These are phyloP conservation scores for Alouatta palliata DNA, from an alignment of 2,113 vertebrate species.

Conservation along the genomic window DNA sequence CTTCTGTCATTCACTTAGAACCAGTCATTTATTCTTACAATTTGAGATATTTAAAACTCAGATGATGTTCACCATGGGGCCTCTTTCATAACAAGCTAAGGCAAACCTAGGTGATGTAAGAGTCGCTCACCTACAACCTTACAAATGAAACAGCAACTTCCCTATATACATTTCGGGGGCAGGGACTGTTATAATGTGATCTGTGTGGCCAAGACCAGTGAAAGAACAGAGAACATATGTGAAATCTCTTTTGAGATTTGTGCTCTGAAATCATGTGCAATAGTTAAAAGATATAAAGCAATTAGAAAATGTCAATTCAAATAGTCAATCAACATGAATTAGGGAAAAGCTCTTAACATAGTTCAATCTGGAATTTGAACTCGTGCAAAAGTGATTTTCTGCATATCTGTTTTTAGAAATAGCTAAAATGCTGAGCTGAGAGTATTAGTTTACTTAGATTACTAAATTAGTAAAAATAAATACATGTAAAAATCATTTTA, in stretches of 20 bases:
- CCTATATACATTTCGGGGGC: background rate
- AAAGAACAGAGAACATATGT: slow-evolving; percentile 56
- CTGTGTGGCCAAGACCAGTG: background rate
- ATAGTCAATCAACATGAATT: background rate
- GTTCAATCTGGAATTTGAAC: slow-evolving; percentile 42
- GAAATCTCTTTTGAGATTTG: slow-evolving; percentile 6
- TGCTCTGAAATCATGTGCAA: background rate
- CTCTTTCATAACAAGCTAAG: background rate
- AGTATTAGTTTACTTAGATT: background rate
- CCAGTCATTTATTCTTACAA: background rate
- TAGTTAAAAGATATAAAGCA: slow-evolving; percentile 25
- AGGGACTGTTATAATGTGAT: background rate
- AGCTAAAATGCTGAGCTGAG: background rate
- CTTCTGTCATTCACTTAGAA: background rate
- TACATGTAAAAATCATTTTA: background rate
- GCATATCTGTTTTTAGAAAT: slow-evolving; percentile 23
- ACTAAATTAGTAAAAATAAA: background rate
- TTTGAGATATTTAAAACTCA: background rate
- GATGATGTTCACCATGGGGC: background rate
- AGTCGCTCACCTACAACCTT: background rate
- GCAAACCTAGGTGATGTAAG: background rate
- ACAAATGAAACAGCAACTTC: background rate
- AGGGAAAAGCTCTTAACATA: slow-evolving; percentile 40
- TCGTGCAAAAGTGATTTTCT: slow-evolving; percentile 54
- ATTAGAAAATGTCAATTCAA: slow-evolving; percentile 57